Percentiles rank a stretch among this genome's conserved stretches.
Conservation (phyloP, 2,113 vertebrate species). For the Oreochromis tanganicae region DNA sequence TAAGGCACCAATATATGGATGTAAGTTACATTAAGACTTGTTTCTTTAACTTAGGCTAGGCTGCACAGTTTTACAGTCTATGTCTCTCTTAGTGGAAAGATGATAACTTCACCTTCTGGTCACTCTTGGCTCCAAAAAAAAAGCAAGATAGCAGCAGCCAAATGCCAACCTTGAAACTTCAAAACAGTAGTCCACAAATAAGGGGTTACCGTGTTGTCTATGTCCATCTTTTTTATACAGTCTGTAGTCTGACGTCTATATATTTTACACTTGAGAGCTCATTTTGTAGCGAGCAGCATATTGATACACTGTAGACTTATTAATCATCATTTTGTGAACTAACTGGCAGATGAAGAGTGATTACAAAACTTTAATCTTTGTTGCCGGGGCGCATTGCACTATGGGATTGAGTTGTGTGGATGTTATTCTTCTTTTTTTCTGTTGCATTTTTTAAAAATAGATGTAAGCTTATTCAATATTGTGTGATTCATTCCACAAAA, state of each 20-base stretch:
- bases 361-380: not conserved
- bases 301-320: not conserved
- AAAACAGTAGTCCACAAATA: not conserved
- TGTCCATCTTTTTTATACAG: not conserved
- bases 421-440: not conserved
- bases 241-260: not conserved
- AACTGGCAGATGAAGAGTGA: not conserved
- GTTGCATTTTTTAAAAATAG: not conserved
- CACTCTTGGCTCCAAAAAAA: not conserved
- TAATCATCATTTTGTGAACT: not conserved
- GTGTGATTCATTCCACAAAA: not conserved
- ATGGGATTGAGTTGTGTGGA: not conserved
- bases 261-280: not conserved
- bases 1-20: not conserved
- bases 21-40: not conserved
- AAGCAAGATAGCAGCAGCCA: rapidly evolving
- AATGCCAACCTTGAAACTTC: not conserved
- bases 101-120: not conserved
- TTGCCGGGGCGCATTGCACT: not conserved
- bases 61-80: not conserved
- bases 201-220: rapidly evolving
- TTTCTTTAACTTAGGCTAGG: not conserved
- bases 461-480: not conserved
- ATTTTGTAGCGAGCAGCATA: not conserved
- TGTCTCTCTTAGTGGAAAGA: not conserved